phyloP scores from a whole-genome alignment of 2,797 vertebrate genomes.

The Spinus pinus region DNA sequence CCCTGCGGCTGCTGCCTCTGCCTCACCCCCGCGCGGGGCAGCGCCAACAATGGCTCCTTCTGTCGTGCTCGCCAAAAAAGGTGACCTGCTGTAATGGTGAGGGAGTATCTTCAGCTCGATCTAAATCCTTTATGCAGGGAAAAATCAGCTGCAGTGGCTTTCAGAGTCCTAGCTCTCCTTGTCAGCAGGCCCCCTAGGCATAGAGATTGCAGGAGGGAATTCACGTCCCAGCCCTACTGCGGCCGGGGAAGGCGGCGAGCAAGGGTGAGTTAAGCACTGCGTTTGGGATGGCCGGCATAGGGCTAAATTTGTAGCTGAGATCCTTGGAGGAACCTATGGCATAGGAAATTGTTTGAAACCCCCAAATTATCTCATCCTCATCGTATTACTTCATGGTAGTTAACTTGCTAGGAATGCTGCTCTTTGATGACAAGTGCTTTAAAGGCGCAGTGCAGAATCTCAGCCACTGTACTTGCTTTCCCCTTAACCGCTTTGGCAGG shows the following conservation, averaged over 20 bases:
- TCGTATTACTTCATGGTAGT: not conserved
- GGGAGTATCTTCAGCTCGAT: not conserved
- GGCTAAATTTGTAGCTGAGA: not conserved
- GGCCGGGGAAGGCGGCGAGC: not conserved
- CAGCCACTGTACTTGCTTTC: not conserved
- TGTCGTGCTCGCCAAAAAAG: not conserved
- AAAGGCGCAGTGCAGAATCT: not conserved
- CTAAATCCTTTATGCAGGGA: not conserved
- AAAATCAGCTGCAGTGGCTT: not conserved
- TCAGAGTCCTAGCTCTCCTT: not conserved
- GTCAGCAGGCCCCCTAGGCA: not conserved
- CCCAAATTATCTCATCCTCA: slow-evolving; percentile 7
- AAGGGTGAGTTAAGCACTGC: not conserved
- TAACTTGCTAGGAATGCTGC: slow-evolving; percentile 17
- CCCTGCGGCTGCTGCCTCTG: not conserved
- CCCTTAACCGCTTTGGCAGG: not conserved
- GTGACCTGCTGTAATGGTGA: not conserved
- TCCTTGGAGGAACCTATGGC: not conserved
- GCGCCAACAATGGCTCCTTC: not conserved
- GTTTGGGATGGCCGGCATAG: rapidly evolving
- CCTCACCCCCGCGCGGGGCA: not conserved
- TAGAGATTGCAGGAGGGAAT: not conserved
- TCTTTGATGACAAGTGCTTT: slow-evolving; percentile 23
- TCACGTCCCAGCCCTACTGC: not conserved
- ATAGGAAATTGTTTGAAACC: not conserved